phyloP scores from a whole-genome alignment of 2,888 invertebrate genomes.

The Conchocele bisecta region DNA sequence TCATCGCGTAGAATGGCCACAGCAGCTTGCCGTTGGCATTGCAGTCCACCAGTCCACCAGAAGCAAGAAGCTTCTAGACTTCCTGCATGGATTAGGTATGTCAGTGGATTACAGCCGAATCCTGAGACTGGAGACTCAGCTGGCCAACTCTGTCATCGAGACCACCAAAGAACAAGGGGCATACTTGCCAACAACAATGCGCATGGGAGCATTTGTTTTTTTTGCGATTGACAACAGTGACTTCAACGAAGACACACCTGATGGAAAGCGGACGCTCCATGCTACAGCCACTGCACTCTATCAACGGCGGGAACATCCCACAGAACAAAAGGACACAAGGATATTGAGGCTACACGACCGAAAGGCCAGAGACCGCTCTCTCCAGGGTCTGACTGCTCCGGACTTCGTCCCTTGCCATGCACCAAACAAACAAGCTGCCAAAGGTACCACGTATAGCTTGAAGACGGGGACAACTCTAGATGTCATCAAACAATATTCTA shows the following conservation, averaged over 20 bases:
- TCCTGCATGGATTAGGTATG: neutral
- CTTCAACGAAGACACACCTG: slow-evolving; percentile 9
- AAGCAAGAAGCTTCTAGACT: neutral
- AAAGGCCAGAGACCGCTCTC: no score
- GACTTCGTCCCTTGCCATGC: no score
- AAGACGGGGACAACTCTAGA: no score
- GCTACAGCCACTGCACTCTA: neutral
- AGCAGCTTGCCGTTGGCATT: neutral
- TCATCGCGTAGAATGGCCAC: slow-evolving; percentile 1
- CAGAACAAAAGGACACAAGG: no score
- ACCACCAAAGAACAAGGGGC: neutral
- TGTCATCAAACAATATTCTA: no score
- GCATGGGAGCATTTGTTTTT: neutral
- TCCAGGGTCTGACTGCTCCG: no score
- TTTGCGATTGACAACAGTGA: slow-evolving; percentile 10
- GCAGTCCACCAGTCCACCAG: neutral
- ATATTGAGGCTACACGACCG: no score
- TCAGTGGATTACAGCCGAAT: slow-evolving; percentile 4
- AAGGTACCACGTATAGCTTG: no score
- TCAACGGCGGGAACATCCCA: neutral
- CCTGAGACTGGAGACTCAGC: neutral
- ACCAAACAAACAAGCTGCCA: no score
- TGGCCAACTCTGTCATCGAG: neutral
- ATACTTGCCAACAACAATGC: neutral
- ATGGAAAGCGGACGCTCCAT: slow-evolving; percentile 1